Conservation (phyloP, 2,797 vertebrate species). For the Cheracebus regulus region DNA sequence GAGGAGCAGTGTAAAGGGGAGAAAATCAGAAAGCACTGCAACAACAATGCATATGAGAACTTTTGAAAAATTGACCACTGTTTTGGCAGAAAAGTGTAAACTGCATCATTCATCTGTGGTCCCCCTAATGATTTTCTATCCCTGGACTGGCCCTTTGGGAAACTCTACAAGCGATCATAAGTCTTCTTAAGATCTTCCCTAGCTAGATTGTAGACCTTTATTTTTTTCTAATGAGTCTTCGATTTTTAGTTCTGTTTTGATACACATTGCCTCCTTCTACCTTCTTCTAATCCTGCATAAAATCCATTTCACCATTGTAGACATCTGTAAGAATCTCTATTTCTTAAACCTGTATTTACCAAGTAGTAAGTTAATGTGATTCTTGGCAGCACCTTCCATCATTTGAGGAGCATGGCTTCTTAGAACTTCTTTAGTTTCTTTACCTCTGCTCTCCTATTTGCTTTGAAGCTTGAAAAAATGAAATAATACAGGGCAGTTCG, state of each 20-base stretch:
- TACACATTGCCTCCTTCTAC: not conserved
- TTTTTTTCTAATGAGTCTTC: not conserved
- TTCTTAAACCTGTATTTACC: conserved; percentile 45
- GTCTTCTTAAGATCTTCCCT: not conserved
- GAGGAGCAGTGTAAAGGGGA: not conserved
- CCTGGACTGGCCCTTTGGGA: not conserved
- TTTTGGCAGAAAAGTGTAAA: not conserved
- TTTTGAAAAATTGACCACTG: not conserved
- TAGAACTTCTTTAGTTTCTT: conserved; percentile 4
- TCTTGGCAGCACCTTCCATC: conserved; percentile 50
- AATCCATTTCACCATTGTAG: conserved; percentile 32
- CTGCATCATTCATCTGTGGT: not conserved
- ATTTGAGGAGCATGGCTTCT: conserved; percentile 38
- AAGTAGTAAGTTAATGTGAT: not conserved
- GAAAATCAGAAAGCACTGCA: not conserved
- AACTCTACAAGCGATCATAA: not conserved
- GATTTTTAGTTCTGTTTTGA: conserved; percentile 45
- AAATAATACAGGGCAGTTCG: conserved; percentile 48
- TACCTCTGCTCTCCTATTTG: not conserved
- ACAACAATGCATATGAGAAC: not conserved
- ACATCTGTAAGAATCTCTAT: not conserved
- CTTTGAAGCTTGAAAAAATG: not conserved
- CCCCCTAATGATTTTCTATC: not conserved
- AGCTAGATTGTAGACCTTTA: not conserved
- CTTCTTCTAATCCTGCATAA: conserved; percentile 39